Evolutionary conservation across 2,797 vertebrate genomes (phyloP), one percentile per base, ranked within the genome.

Genomic region (Champsocephalus gunnari): DNA sequence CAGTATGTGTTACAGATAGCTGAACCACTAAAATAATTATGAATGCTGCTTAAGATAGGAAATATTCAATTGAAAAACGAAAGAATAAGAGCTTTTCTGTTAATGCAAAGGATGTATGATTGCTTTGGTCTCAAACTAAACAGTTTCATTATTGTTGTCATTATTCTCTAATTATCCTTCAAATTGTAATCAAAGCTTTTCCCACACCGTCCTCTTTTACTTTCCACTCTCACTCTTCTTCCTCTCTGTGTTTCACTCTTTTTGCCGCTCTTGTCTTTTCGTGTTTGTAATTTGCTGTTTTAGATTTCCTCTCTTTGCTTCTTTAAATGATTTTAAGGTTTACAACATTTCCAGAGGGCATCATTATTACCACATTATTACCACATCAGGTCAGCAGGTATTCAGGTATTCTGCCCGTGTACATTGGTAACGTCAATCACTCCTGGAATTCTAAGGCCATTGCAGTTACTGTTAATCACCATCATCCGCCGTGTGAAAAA

Each of bases 121-220:
- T 82, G 66, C 75, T 80, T 65, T 80, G 55, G 73, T 57, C 72
- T 78, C 59, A 77, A 80, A 87, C 73, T 78, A 86, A 86, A 84
- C 77, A 38, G 58, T 67, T 67, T 82, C 62, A 77, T 85, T 75
- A 80, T 67, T 74, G 64, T 87, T 82, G 86, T 85, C 78, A 82
- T 87, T 82, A 84, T 82, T 82, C 68, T 76, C 34, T 81, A 83
- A 84, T 88, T 88, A 83, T 89, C 64, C 53, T 68, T 77, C 59
- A 77, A 81, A 70, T 92, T 81, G 70, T 61, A 88, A 84, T 88
- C 83, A 84, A 84, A 84, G 71, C 55, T 83, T 76, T 85, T 73
- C 66, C 49, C 70, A 81, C 62, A 77, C 54, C 48, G 49, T 50
- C 70, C 58, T 54, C 59, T 53, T 62, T 77, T 34, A 21, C 47